A percentile compares a stretch with the other conserved stretches of the same genome.
Conservation (phyloP, 2,888 invertebrate genomes). For the Cantharis rufa region DNA sequence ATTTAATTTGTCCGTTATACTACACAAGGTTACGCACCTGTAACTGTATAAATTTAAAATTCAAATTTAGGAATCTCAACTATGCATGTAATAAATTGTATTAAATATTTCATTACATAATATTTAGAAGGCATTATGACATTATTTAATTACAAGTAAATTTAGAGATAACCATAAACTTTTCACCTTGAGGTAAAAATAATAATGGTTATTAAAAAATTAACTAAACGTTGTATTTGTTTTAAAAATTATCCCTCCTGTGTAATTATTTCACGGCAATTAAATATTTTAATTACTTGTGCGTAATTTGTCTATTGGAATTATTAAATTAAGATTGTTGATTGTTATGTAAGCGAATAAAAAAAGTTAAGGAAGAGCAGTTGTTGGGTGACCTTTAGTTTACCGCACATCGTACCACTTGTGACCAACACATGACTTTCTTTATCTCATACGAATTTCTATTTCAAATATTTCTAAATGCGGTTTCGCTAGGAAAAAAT, state of each 20-base stretch:
- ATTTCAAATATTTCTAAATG: too few relatives aligned
- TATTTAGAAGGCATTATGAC: not conserved
- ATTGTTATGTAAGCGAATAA: not conserved
- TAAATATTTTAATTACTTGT: not conserved
- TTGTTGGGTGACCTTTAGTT: not conserved
- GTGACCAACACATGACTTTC: not conserved
- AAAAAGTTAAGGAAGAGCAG: not conserved
- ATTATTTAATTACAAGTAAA: not conserved
- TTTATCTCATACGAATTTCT: not conserved
- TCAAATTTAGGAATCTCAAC: not conserved
- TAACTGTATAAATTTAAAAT: conserved; percentile 14
- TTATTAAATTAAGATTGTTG: not conserved
- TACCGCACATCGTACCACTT: not conserved
- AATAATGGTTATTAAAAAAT: not conserved
- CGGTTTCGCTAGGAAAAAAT: too few relatives aligned
- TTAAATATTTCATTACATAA: not conserved
- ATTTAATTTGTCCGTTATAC: conserved; percentile 17
- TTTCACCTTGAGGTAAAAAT: not conserved
- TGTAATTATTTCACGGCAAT: not conserved
- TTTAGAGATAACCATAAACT: not conserved
- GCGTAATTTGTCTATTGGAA: not conserved
- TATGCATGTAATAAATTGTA: not conserved
- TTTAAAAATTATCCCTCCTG: not conserved
- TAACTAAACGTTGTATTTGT: not conserved
- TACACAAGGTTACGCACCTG: conserved; percentile 25